Conservation (phyloP, 2,797 vertebrate species). For the Enteromius fasciolatus region DNA sequence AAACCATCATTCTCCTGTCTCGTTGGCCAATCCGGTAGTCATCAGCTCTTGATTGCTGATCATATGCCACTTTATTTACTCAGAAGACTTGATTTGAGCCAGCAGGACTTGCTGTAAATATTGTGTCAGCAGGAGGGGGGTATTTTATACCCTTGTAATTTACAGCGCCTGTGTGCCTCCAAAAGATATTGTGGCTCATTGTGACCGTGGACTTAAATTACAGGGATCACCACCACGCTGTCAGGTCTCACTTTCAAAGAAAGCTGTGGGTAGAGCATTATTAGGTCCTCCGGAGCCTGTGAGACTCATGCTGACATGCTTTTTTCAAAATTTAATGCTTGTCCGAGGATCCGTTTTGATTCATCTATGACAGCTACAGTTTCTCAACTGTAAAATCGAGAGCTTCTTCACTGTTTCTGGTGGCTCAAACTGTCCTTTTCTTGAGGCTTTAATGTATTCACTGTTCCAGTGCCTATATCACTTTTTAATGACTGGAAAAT, state of each 20-base stretch:
- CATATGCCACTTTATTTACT: constrained; percentile 63
- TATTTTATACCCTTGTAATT: constrained; percentile 58
- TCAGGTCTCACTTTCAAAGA: constrained; percentile 38
- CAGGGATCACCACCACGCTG: constrained; percentile 34
- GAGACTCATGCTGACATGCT: constrained; percentile 13
- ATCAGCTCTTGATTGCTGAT: constrained; percentile 58
- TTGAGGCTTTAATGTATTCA: constrained; percentile 31
- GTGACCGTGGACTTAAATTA: constrained; percentile 47
- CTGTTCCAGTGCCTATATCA: constrained; percentile 60
- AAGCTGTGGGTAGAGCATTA: constrained; percentile 23
- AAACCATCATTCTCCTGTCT: constrained; percentile 65
- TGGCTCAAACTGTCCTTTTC: constrained; percentile 13
- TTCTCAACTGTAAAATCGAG: constrained; percentile 12
- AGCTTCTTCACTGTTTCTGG: constrained; percentile 32
- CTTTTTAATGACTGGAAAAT: constrained; percentile 68
- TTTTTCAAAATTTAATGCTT: constrained; percentile 9
- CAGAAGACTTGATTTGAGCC: constrained; percentile 41
- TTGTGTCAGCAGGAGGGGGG: constrained; percentile 40
- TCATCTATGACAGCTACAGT: not conserved
- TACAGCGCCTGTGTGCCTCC: constrained; percentile 27
- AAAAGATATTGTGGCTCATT: constrained; percentile 46
- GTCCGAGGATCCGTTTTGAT: constrained; percentile 32
- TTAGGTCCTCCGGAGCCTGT: constrained; percentile 17
- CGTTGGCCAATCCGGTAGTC: constrained; percentile 61
- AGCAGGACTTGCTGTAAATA: constrained; percentile 53